Evolutionary conservation across 37 sponge, comb jelly and placozoan genomes (phyloP).

Genomic region (Haliclona indistincta): DNA sequence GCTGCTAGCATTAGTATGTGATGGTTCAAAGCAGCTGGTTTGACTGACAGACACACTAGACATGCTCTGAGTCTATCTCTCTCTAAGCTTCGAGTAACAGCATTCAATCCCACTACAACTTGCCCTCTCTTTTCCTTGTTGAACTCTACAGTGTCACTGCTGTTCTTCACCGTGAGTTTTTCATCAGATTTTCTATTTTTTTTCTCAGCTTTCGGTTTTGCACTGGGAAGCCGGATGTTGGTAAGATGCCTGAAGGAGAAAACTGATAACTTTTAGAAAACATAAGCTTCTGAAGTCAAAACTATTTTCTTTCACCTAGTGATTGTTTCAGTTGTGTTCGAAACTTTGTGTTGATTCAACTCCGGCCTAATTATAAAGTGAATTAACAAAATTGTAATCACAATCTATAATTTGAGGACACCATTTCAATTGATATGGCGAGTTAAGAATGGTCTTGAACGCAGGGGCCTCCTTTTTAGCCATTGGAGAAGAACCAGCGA

Average conservation of each 20-base stretch:
- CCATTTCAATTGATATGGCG: conserved; percentile 51
- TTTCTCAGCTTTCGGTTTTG: no score
- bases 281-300: no score
- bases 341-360: no score
- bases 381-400: not conserved
- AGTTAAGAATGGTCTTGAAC: conserved; percentile 51
- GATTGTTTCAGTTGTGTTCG: no score
- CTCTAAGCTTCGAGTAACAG: conserved; percentile 52
- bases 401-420: not conserved
- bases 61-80: conserved; percentile 40
- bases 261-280: no score
- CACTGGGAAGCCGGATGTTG: no score
- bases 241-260: no score
- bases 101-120: conserved; percentile 62
- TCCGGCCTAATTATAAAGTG: no score
- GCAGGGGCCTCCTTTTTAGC: not conserved
- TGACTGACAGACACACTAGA: conserved; percentile 57
- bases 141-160: no score
- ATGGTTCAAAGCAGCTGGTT: conserved; percentile 30
- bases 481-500: conserved; percentile 39
- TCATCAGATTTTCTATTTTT: no score
- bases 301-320: no score
- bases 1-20: conserved; percentile 63
- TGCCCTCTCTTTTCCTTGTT: conserved; percentile 44
- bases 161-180: no score